Evolutionary conservation across 2,113 vertebrate species (phyloP).

Genomic region (Crocuta crocuta): DNA sequence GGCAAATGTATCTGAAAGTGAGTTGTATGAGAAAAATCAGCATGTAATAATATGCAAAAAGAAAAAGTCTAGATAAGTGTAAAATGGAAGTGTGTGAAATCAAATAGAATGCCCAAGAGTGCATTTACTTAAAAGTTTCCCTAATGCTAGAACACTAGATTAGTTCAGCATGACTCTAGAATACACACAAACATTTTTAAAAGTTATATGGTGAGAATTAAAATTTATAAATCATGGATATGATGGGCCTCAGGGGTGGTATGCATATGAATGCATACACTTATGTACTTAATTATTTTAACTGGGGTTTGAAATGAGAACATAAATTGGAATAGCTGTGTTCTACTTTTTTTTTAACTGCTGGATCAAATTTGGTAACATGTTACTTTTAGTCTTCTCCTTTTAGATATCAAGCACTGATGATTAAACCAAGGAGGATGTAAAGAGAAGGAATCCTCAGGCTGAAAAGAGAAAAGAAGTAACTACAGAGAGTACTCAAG

Average conservation of each 20-base stretch:
- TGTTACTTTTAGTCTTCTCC: neutral
- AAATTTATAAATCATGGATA: constrained; percentile 14
- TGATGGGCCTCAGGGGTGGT: neutral
- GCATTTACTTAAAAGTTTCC: neutral
- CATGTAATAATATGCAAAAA: neutral
- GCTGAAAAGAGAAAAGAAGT: neutral
- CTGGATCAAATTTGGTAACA: neutral
- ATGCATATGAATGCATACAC: neutral
- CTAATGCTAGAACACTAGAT: neutral
- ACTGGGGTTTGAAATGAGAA: constrained; percentile 37
- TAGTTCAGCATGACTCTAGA: neutral
- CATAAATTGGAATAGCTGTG: neutral
- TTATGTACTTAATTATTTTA: constrained; percentile 46
- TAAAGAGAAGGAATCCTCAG: neutral
- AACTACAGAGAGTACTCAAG: neutral
- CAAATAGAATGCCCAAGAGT: neutral
- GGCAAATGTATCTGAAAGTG: neutral
- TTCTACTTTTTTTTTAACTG: neutral
- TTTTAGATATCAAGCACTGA: neutral
- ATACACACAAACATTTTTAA: constrained; percentile 16
- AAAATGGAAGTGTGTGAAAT: constrained; percentile 16
- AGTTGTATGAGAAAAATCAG: neutral
- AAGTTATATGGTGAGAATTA: neutral
- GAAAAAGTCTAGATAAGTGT: neutral
- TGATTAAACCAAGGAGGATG: neutral